Conservation (phyloP, 1,140 invertebrate genomes). For the Theocolax elegans region DNA sequence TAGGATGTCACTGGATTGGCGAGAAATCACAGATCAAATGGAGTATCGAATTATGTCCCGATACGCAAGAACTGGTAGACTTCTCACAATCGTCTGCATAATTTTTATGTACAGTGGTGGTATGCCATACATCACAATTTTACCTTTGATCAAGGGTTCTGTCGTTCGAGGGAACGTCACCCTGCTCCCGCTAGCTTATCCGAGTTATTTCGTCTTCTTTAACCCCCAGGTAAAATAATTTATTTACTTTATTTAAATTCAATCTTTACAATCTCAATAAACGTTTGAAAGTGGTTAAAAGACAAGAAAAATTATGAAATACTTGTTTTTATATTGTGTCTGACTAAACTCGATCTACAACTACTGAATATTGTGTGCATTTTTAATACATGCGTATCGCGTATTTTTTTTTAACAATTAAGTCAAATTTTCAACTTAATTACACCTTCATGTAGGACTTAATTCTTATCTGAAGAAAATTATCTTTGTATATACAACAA, state of each 20-base stretch:
- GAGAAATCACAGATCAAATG: background rate
- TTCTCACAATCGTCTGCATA: slow-evolving; percentile 22
- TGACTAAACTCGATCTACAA: too few species aligned
- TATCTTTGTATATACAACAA: too few species aligned
- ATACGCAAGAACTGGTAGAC: slow-evolving; percentile 32
- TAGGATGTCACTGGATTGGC: slow-evolving; percentile 46
- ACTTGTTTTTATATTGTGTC: too few species aligned
- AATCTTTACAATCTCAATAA: background rate
- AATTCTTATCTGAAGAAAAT: too few species aligned
- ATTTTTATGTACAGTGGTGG: slow-evolving; percentile 45
- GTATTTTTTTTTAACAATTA: too few species aligned
- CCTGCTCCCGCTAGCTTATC: slow-evolving; percentile 40
- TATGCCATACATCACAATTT: slow-evolving; percentile 40
- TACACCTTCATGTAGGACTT: too few species aligned
- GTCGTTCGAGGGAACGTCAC: slow-evolving; percentile 26
- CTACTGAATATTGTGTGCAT: too few species aligned
- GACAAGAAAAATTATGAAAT: too few species aligned
- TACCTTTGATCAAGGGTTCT: slow-evolving; percentile 31
- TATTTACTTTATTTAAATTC: background rate
- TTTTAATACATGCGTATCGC: too few species aligned
- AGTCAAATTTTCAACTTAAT: too few species aligned
- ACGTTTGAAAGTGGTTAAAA: too few species aligned
- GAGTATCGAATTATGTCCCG: slow-evolving; percentile 44
- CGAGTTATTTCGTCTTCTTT: slow-evolving; percentile 46
- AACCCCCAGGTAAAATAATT: slow-evolving; percentile 36